These are phyloP conservation scores for Gymnocephalus cernua DNA, from an alignment of 2,113 vertebrate genomes.

Conservation along the genomic window DNA sequence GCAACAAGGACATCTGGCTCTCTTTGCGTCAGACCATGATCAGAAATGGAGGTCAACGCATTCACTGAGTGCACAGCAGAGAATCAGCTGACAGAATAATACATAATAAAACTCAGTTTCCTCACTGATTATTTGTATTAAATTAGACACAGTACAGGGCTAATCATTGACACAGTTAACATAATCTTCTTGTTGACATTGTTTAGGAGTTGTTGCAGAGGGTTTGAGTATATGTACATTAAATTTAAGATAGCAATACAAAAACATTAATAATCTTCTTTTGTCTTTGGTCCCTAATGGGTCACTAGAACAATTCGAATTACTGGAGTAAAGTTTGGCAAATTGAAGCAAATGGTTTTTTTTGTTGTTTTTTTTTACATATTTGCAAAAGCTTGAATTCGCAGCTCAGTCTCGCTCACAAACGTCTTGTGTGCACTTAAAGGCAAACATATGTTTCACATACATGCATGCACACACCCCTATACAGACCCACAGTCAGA, in stretches of 20 bases:
- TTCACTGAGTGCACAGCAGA: constrained; percentile 9
- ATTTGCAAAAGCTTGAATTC: background rate
- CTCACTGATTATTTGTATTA: background rate
- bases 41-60: constrained; percentile 38
- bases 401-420: background rate
- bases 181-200: background rate
- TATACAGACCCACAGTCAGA: background rate
- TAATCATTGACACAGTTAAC: background rate
- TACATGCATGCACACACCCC: background rate
- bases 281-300: background rate
- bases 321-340: background rate
- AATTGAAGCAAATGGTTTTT: background rate
- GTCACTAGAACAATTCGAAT: background rate
- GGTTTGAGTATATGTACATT: background rate
- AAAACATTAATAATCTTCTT: background rate
- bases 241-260: background rate
- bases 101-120: too few relatives aligned
- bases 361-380: background rate
- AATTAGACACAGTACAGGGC: background rate
- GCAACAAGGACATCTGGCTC: constrained; percentile 48
- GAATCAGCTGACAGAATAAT: too few relatives aligned
- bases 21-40: constrained; percentile 14
- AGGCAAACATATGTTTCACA: constrained; percentile 7
- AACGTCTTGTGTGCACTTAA: background rate
- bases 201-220: background rate